Evolutionary conservation across 2,888 invertebrate species (phyloP).

Genomic region (Drosophila paramelanica): DNA sequence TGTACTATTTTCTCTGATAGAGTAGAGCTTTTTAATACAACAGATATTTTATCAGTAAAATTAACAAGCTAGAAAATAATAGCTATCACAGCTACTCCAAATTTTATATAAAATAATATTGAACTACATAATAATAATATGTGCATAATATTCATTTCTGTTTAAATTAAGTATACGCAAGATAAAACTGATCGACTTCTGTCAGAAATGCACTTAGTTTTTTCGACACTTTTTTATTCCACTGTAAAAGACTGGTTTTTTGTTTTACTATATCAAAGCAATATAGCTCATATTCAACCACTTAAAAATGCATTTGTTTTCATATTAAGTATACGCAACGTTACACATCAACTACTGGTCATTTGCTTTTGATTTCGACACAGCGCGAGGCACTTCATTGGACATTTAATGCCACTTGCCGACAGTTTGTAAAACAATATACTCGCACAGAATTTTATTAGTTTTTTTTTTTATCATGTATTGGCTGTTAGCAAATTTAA

Average conservation of each 20-base stretch:
- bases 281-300: not conserved
- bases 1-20: not conserved
- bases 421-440: slow-evolving; percentile 29
- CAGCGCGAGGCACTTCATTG: slow-evolving; percentile 23
- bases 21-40: not conserved
- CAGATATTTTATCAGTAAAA: too few species aligned
- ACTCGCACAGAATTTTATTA: slow-evolving; percentile 39
- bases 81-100: too few species aligned
- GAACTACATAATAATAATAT: too few species aligned
- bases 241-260: not conserved
- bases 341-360: slow-evolving; percentile 2
- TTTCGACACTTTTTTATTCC: not conserved
- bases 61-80: too few species aligned
- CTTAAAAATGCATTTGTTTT: not conserved
- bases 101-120: too few species aligned
- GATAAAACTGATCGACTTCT: not conserved
- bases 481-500: slow-evolving; percentile 42
- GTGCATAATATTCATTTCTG: too few species aligned
- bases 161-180: too few species aligned
- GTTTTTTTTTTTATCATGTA: slow-evolving; percentile 30
- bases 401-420: slow-evolving; percentile 34
- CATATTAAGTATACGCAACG: slow-evolving; percentile 38
- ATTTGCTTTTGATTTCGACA: slow-evolving; percentile 12
- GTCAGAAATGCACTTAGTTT: not conserved
- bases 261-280: not conserved